Base-by-base conservation (phyloP, 2,797 vertebrate genomes). In the Dipus sagitta region DNA sequence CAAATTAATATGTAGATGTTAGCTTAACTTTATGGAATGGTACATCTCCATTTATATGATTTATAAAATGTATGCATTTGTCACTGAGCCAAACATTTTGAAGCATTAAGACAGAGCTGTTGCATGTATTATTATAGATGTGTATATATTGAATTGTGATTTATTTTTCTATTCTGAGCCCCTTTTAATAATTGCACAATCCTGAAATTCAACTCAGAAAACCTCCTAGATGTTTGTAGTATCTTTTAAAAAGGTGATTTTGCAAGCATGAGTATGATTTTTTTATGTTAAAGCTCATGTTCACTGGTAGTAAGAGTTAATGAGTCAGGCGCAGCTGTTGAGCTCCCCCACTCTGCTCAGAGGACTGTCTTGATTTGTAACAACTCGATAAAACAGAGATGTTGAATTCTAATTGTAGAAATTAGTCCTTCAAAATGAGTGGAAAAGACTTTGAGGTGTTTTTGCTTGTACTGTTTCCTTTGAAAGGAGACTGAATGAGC, bases 1-100 rank as follows among this genome's bases (percentile, higher is more conserved):
- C 91, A 97, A 97, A 97, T 97, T 90, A 97, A 96, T 96, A 67
- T 60, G 30, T 95, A 95, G 34, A 30, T 94, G 76, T 90, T 96
- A 88, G 81, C 85, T 97, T 97, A 94, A 96, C 96, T 96, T 96
- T 96, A 90, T 94, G 80, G 74, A 86, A 91, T 88, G 75, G 80
- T 70, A 93, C 58, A 81, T 87, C 62, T 96, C 23, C 64, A 83
- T 96, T 96, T 97, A 95, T 58, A 32, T 82, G 28, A 24, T n/a
- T 17, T 78, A 21, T 71, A 42, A 58, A 21, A 96, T 97, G 97
- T 97, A 93, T 94, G 86, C 77, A 75, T 96, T 97, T 97, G 96
- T 28, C 88, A 84, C 68, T 90, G 93, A 94, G 82, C 92, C 90
- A 89, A 92, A 90, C 64, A 93, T 96, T 96, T 95, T 93, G 81